A percentile compares a stretch with the other conserved stretches of the same genome.
These are phyloP conservation scores for Drosophila carrolli DNA, from an alignment of 1,140 invertebrate genomes.

Conservation along the genomic window DNA sequence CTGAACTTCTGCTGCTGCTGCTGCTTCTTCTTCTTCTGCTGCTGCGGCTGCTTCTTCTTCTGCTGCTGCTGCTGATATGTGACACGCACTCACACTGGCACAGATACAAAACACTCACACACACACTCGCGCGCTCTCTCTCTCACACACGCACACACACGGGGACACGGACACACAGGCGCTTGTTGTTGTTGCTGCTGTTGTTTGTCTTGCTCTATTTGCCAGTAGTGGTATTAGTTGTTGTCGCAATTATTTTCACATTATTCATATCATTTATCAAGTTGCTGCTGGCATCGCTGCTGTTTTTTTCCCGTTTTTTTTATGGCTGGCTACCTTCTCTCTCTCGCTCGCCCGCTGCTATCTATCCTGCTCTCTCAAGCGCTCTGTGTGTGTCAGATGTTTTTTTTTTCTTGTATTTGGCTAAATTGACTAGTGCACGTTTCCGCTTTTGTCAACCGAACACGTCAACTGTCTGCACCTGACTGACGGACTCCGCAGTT, in stretches of 20 bases:
- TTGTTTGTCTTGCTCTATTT: constrained; percentile 35
- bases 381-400: constrained; percentile 35
- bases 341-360: constrained; percentile 10
- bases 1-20: constrained; percentile 44
- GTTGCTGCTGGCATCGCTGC: constrained; percentile 27
- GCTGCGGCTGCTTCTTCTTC: constrained; percentile 16
- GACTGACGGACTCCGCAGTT: constrained; percentile 63
- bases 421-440: constrained; percentile 38
- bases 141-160: constrained; percentile 39
- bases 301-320: constrained; percentile 9
- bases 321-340: constrained; percentile 1
- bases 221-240: constrained; percentile 4
- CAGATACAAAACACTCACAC: constrained; percentile 50
- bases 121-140: constrained; percentile 20
- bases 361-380: constrained; percentile 20
- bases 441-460: constrained; percentile 80
- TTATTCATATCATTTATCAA: constrained; percentile 32
- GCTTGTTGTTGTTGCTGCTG: constrained; percentile 41
- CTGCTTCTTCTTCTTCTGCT: constrained; percentile 29
- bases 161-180: constrained; percentile 31
- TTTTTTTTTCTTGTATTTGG: constrained; percentile 14
- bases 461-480: constrained; percentile 84
- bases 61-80: constrained; percentile 62
- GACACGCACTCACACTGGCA: constrained; percentile 55
- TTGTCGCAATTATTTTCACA: constrained; percentile 40